phyloP scores from a whole-genome alignment of 2,797 vertebrate species.

The Pseudochromis fuscus region DNA sequence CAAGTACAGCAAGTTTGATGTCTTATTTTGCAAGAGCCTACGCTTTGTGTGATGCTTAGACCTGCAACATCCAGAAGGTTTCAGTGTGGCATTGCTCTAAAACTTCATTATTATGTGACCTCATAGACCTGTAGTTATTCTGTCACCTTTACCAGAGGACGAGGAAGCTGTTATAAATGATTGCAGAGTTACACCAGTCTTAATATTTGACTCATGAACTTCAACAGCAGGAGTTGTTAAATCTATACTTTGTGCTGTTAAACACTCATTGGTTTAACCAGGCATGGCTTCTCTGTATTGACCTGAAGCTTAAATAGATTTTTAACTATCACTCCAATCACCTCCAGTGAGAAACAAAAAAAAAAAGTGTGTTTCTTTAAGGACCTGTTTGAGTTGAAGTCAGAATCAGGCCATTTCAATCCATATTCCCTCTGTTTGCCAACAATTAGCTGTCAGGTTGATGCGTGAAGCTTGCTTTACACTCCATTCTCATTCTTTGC shows the following conservation, averaged over 20 bases:
- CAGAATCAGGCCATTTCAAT: neutral
- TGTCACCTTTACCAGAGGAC: constrained; percentile 30
- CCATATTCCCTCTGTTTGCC: neutral
- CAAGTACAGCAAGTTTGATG: constrained; percentile 12
- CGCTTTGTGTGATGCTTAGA: neutral
- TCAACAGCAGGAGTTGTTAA: constrained; percentile 34
- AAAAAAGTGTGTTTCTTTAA: neutral
- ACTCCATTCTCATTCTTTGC: constrained; percentile 2
- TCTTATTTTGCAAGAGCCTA: neutral
- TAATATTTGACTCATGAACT: constrained; percentile 38
- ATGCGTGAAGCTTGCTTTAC: neutral
- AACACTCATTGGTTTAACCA: constrained; percentile 44
- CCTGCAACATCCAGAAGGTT: neutral
- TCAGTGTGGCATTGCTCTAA: neutral
- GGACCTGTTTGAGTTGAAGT: neutral
- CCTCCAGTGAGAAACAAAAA: neutral
- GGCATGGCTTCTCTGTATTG: constrained; percentile 4
- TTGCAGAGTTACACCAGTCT: constrained; percentile 9
- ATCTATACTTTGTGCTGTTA: constrained; percentile 38
- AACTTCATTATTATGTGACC: constrained; percentile 25
- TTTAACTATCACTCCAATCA: constrained; percentile 22
- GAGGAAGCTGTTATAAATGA: constrained; percentile 19
- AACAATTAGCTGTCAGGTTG: constrained; percentile 5
- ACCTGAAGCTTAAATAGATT: constrained; percentile 20
- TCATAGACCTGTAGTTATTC: constrained; percentile 27